Base-by-base conservation (phyloP, 2,113 vertebrate genomes). In the Acrocephalus kingi region DNA sequence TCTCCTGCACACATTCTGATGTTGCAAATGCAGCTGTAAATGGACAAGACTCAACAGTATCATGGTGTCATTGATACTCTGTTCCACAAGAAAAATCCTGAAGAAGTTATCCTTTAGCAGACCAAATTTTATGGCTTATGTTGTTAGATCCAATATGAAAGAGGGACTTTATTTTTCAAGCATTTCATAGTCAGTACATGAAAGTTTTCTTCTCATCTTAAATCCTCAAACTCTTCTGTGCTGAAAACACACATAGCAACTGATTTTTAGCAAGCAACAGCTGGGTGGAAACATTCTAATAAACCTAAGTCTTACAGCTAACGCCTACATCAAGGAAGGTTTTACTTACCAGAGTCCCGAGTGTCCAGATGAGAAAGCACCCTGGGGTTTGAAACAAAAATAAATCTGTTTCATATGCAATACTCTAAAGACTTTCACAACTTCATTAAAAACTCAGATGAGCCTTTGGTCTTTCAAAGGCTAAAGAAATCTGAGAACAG, bases 341-440 rank as follows among this genome's bases (percentile, higher is more conserved):
- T 92, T 90, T 77, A 93, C 98, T 98, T 98, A 99, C 99, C 99
- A 16, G 95, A 95, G 82, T 92, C 97, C 97, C 98, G 98, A 69
- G 97, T 97, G 94, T 98, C 97, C 95, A 99, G 93, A 94, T 98
- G 98, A 82, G 98, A 98, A 96, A 99, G 98, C 89, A 99, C 99
- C 98, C 99, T 99, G 81, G 15, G 93, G 83, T 64, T 95, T 81
- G 84, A 82, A 87, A 97, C 27, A 92, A 83, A 84, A 91, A 68
- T 79, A 24, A 78, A 24, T 19, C 37, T 58, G 15, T 75, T 93
- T 87, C 52, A 89, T 35, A 84, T 19, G 35, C 27, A 86, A 62
- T 43, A 69, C 25, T 79, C 37, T 68, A 48, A 84, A 87, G 45
- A 22, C 27, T 39, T 82, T 90, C 18, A 28, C 55, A 61, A 64